Conservation (phyloP, 2,888 invertebrate species). For the Cyclophora punctaria region DNA sequence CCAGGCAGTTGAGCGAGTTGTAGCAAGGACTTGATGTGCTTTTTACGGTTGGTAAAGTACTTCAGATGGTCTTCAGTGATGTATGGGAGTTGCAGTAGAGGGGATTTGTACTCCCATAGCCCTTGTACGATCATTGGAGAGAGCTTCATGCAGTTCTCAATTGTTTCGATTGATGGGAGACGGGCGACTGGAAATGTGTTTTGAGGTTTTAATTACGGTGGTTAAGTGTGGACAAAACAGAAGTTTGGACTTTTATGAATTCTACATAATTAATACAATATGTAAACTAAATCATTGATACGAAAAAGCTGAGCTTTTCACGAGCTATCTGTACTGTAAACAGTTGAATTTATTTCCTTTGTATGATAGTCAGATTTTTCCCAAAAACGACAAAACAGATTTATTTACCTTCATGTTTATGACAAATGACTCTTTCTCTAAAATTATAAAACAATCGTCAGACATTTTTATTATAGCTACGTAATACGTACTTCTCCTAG, state of each 20-base stretch:
- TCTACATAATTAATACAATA: too few relatives aligned
- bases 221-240: too few relatives aligned
- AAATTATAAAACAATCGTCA: too few relatives aligned
- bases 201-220: too few relatives aligned
- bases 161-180: constrained; percentile 91
- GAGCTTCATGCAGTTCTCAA: constrained; percentile 98
- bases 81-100: constrained; percentile 95
- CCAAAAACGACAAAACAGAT: not conserved
- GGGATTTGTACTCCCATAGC: constrained; percentile 95
- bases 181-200: constrained; percentile 77
- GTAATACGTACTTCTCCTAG: constrained; percentile 83
- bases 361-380: not conserved
- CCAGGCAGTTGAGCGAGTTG: constrained; percentile 93
- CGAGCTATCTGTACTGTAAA: too few relatives aligned
- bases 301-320: too few relatives aligned
- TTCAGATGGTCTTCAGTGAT: constrained; percentile 92
- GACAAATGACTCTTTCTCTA: too few relatives aligned
- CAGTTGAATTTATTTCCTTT: too few relatives aligned
- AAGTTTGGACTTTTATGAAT: too few relatives aligned
- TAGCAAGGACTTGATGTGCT: constrained; percentile 90
- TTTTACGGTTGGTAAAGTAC: constrained; percentile 89
- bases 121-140: constrained; percentile 98
- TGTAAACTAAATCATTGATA: too few relatives aligned
- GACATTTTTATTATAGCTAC: too few relatives aligned
- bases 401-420: not conserved